A percentile compares a stretch with the other conserved stretches of the same genome.
These are phyloP conservation scores for Habroteleia sp. DNA, from an alignment of 2,888 invertebrate genomes.

Conservation along the genomic window DNA sequence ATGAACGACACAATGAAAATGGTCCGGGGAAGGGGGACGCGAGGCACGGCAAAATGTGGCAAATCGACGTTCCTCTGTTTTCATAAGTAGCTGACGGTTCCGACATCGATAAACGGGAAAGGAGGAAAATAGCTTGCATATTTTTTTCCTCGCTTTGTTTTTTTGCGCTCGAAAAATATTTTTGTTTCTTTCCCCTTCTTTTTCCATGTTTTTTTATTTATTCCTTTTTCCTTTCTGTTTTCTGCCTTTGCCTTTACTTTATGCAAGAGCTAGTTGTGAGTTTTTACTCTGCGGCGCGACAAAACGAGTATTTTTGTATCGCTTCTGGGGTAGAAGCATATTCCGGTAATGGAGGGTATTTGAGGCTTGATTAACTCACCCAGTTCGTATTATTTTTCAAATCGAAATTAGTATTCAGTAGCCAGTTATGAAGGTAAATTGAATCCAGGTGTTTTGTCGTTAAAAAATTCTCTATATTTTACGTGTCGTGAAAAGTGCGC, in stretches of 20 bases:
- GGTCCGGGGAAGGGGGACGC: constrained; percentile 14
- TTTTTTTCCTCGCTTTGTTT: neutral
- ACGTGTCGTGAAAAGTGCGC: constrained; percentile 12
- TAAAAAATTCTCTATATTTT: constrained; percentile 23
- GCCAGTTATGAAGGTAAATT: constrained; percentile 6
- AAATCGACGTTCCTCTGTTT: constrained; percentile 51
- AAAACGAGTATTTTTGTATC: constrained; percentile 7
- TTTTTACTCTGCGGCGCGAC: too few relatives aligned
- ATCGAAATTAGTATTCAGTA: constrained; percentile 17
- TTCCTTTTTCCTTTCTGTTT: neutral
- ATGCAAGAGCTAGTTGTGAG: too few relatives aligned
- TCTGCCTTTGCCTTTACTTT: neutral
- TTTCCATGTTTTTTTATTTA: neutral
- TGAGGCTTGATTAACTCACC: constrained; percentile 11
- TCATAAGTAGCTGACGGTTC: constrained; percentile 42
- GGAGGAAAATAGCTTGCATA: constrained; percentile 1
- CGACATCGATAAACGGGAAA: constrained; percentile 38
- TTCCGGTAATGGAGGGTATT: constrained; percentile 11
- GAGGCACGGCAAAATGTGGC: constrained; percentile 56
- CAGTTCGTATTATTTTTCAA: neutral
- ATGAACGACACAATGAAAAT: constrained; percentile 61
- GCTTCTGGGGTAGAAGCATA: neutral
- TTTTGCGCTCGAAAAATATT: neutral
- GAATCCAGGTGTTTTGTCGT: constrained; percentile 12
- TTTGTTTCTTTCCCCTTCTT: neutral